A percentile compares a stretch with the other conserved stretches of the same genome.
Conservation (phyloP, 2,888 invertebrate genomes). For the Steinernema hermaphroditum region DNA sequence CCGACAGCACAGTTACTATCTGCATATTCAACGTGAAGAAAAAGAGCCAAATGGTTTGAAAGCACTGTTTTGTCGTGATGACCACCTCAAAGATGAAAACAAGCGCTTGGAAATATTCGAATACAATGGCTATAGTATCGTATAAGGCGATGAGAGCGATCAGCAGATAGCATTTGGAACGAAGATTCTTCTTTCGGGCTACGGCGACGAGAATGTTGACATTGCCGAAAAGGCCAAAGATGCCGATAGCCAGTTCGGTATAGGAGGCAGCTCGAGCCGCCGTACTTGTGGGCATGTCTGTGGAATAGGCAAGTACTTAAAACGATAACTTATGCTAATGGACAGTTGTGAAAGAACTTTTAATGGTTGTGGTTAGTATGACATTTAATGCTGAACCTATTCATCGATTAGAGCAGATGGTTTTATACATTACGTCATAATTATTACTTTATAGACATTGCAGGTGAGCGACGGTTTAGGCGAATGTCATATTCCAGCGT, state of each 20-base stretch:
- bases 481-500: no score
- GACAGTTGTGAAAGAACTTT: no score
- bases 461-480: no score
- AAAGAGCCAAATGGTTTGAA: background rate
- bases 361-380: no score
- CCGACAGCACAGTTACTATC: background rate
- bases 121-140: background rate
- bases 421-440: no score
- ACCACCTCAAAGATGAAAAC: background rate
- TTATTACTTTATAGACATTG: no score
- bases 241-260: background rate
- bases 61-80: background rate
- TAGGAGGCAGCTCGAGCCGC: background rate
- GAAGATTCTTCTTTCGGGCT: background rate
- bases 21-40: background rate
- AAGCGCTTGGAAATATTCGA: background rate
- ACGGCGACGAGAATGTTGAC: constrained; percentile 4
- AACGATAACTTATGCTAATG: no score
- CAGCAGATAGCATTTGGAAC: background rate
- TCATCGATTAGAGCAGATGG: no score
- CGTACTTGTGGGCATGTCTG: background rate
- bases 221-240: background rate
- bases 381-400: no score
- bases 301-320: no score
- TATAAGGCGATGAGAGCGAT: background rate